Percentiles rank a stretch among this genome's conserved stretches.
phyloP scores from a whole-genome alignment of 2,888 invertebrate species.

The Furcula furcula region DNA sequence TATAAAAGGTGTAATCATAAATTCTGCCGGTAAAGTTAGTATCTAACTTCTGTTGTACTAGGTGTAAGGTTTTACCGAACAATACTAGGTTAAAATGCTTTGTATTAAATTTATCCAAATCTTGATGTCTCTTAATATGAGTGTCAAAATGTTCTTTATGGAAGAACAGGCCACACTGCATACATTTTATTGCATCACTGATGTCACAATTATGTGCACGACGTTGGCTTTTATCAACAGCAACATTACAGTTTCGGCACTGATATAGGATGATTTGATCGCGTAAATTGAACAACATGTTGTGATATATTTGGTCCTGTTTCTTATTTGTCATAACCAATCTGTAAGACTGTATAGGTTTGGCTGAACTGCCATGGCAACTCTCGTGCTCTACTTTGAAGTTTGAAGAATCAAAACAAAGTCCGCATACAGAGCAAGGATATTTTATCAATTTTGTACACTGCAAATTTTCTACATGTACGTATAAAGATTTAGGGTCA shows the following conservation, averaged over 20 bases:
- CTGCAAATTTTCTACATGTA: conserved; percentile 36
- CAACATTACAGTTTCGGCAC: conserved; percentile 54
- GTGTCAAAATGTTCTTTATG: conserved; percentile 32
- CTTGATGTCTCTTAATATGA: conserved; percentile 50
- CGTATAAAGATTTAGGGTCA: conserved; percentile 38
- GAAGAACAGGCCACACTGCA: conserved; percentile 48
- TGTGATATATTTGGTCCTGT: conserved; percentile 39
- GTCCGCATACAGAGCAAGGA: conserved; percentile 48
- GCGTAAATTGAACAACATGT: conserved; percentile 26
- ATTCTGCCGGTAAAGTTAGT: conserved; percentile 44
- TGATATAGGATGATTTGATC: conserved; percentile 48
- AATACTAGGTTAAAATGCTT: conserved; percentile 53
- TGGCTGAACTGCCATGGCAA: conserved; percentile 35
- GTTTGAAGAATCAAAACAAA: conserved; percentile 39
- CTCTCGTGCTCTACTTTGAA: conserved; percentile 43
- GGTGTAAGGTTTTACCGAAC: conserved; percentile 35
- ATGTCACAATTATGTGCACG: conserved; percentile 41
- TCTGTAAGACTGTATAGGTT: conserved; percentile 38
- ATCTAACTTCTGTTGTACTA: conserved; percentile 5
- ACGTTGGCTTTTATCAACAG: conserved; percentile 40
- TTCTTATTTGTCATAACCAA: conserved; percentile 51
- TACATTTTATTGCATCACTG: conserved; percentile 41
- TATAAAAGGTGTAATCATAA: conserved; percentile 54
- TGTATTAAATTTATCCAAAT: conserved; percentile 37
- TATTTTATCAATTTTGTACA: conserved; percentile 40